Evolutionary conservation across 2,797 vertebrate species (phyloP).

Genomic region (Coccyzus lansbergi): DNA sequence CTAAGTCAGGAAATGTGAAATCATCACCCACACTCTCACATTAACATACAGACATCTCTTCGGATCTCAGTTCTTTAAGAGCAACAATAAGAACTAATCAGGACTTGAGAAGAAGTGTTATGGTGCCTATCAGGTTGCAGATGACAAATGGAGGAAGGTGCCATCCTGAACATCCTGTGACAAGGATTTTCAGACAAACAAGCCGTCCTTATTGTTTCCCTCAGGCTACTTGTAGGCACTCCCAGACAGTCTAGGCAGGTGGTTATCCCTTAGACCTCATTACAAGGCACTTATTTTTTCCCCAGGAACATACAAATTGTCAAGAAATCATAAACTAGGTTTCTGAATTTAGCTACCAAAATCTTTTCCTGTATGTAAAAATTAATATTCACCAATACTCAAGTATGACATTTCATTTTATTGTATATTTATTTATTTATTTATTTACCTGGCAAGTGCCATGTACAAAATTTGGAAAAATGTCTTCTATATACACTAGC

Average conservation of each 20-base stretch:
- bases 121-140: not conserved
- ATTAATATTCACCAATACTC: not conserved
- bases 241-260: not conserved
- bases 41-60: not conserved
- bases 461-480: not conserved
- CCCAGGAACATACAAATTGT: not conserved
- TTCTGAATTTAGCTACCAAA: not conserved
- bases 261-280: not conserved
- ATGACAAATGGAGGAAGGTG: not conserved
- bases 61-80: not conserved
- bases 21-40: not conserved
- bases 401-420: not conserved
- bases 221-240: not conserved
- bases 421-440: not conserved
- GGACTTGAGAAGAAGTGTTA: not conserved
- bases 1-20: not conserved
- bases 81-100: not conserved
- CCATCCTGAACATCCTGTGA: not conserved
- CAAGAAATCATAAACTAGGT: rapidly evolving
- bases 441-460: not conserved
- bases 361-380: not conserved
- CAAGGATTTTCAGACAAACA: not conserved
- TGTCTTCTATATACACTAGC: not conserved
- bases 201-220: not conserved
- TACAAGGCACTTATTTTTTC: not conserved